Evolutionary conservation across 1,140 invertebrate genomes (phyloP), one percentile per base, ranked within the genome.

Genomic region (Saxidomus purpurata): DNA sequence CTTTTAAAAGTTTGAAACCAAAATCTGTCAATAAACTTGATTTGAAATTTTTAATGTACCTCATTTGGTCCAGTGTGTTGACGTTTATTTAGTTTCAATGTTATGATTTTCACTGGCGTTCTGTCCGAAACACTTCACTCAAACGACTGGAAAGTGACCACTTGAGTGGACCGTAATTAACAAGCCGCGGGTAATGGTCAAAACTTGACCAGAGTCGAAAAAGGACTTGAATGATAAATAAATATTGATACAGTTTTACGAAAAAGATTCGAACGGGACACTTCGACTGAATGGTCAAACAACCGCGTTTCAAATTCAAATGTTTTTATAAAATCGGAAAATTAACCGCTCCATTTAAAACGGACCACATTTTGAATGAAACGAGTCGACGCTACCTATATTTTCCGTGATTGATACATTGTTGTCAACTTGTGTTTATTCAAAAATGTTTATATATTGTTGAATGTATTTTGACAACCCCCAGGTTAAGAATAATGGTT

Each of bases 241-340:
- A 85, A 85, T 85, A 85, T 85, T 85, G 40, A 74, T 85, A 85
- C 69, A 85, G 55, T 82, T 82, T 79, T 79, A 67, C 55, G 34
- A 82, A 82, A 82, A 25, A 79, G 11, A 17, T 63, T 67, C 55
- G 80, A 43, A 25, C 80, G 36, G 52, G 43, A 15, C 80, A 82
- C 80, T 63, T 67, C 36, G 55, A 3, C 59, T 67, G 19, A 63
- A 82, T 82, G 61, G 80, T 67, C 40, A 43, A 49, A 38, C 52
- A 82, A 67, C 59, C 22, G 13, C 36, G 31, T 59, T 81, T 82
- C 55, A 63, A 82, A 82, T 63, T 82, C 55, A 67, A 63, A 63
- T 82, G 80, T 82, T 82, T 82, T 82, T 67, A 82, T 82, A 82
- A 82, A 82, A 82, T 82, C 59, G 49, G 52, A 36, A 85, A 85